Evolutionary conservation across 2,797 vertebrate species (phyloP), one percentile per base, ranked within the genome.

Genomic region (Hylomyscus alleni): DNA sequence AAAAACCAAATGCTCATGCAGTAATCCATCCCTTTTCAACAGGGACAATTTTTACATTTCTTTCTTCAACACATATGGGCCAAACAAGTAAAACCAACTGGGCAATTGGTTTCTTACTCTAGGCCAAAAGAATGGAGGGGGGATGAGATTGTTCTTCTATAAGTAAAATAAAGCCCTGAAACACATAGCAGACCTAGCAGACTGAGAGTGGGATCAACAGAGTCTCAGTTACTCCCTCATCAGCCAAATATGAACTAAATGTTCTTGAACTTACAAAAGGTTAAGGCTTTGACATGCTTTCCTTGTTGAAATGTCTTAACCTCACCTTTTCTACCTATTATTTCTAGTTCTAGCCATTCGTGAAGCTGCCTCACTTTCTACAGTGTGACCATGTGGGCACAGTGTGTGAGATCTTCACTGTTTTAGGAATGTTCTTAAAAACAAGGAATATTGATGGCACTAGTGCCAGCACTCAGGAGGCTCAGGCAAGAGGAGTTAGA

Each of bases 171-270:
- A 85, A 67, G 52, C 75, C 44, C n/a, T 37, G 58, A 82, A 0
- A 17, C 37, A 31, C 54, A 77, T 47, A 62, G 14, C 14, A 94
- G 29, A 56, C 19, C 58, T 47, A 62, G 22, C 9, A 94, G n/a
- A 75, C 26, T 3, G 44, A 62, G 1, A 10, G 3, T 20, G 19
- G 86, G 58, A 85, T 58, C 37, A 26, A 12, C 7, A 24, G 24
- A 84, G 13, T 37, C 44, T 65, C 29, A 44, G 10, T 3, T 76
- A 10, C 13, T 90, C 14, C 56, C 83, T 89, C 67, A 69, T 72
- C 85, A 94, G 47, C 34, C 58, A 88, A n/a, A 91, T 54, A 62
- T 56, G 72, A 80, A 90, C 81, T 91, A 52, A 77, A 76, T 13
- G 62, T 62, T 62, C 83, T 95, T 78, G 19, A 31, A 50, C 11